These are phyloP conservation scores for Chrysocyon brachyurus DNA, from an alignment of 2,797 vertebrate genomes.

Conservation along the genomic window DNA sequence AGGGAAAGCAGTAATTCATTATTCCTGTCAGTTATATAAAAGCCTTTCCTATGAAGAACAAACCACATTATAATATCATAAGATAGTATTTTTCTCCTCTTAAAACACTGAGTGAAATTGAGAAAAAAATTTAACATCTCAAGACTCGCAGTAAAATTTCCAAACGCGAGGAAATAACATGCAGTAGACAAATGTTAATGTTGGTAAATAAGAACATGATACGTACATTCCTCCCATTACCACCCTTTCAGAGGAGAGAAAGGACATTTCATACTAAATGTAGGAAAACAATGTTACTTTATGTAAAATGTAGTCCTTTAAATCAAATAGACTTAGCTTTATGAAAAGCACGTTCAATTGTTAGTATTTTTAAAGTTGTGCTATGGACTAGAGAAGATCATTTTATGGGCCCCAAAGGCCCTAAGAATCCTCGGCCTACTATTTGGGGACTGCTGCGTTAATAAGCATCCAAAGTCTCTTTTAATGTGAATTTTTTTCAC, in stretches of 20 bases:
- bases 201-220: slow-evolving; percentile 49
- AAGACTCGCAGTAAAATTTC: not conserved
- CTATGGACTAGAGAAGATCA: not conserved
- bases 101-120: slow-evolving; percentile 63
- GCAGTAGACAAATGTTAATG: not conserved
- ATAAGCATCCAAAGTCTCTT: not conserved
- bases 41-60: slow-evolving; percentile 68
- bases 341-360: not conserved
- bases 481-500: not conserved
- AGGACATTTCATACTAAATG: slow-evolving; percentile 19
- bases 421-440: not conserved
- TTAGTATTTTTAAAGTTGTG: not conserved
- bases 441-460: not conserved
- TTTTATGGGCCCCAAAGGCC: not conserved
- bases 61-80: slow-evolving; percentile 66
- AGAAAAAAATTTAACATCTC: slow-evolving; percentile 64
- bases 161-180: slow-evolving; percentile 40
- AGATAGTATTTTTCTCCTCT: slow-evolving; percentile 54
- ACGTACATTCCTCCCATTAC: not conserved
- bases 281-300: slow-evolving; percentile 2
- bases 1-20: slow-evolving; percentile 66
- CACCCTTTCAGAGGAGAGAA: not conserved
- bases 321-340: slow-evolving; percentile 54
- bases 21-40: slow-evolving; percentile 62
- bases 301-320: slow-evolving; percentile 20